Evolutionary conservation across 2,888 invertebrate species (phyloP).

Genomic region (Lymantria dispar): DNA sequence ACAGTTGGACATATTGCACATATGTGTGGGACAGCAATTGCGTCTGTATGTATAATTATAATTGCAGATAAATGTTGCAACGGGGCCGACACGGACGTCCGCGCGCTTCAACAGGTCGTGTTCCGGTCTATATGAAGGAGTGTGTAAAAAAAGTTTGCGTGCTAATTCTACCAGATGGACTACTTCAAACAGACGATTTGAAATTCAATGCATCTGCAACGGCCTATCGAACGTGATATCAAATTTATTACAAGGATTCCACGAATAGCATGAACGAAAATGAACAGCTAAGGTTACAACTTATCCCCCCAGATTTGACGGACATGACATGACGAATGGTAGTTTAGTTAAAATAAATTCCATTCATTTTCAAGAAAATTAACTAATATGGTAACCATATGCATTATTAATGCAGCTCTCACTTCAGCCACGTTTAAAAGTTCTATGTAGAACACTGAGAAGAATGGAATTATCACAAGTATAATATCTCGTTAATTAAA

Average conservation of each 20-base stretch:
- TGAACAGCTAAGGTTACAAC: too few relatives aligned
- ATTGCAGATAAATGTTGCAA: slow-evolving; percentile 31
- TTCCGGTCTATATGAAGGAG: slow-evolving; percentile 65
- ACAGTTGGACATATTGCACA: background rate
- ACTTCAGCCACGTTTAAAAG: slow-evolving; percentile 30
- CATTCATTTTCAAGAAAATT: slow-evolving; percentile 24
- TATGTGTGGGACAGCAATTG: background rate
- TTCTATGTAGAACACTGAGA: slow-evolving; percentile 13
- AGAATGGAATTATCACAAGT: slow-evolving; percentile 38
- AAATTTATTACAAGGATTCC: slow-evolving; percentile 29
- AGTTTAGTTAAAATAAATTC: background rate
- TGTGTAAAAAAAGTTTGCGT: slow-evolving; percentile 45
- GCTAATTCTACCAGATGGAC: slow-evolving; percentile 41
- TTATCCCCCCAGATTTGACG: too few relatives aligned
- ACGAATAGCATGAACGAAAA: too few relatives aligned
- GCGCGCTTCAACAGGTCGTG: slow-evolving; percentile 52
- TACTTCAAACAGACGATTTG: slow-evolving; percentile 47
- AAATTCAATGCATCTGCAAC: slow-evolving; percentile 52
- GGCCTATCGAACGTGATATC: slow-evolving; percentile 49
- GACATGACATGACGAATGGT: too few relatives aligned
- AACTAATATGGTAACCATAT: slow-evolving; percentile 7
- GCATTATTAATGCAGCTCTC: slow-evolving; percentile 28
- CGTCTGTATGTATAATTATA: slow-evolving; percentile 25
- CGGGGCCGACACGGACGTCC: slow-evolving; percentile 49
- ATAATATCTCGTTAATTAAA: slow-evolving; percentile 34